Evolutionary conservation across 2,113 vertebrate species (phyloP), one percentile per base, ranked within the genome.

Genomic region (Sialia sialis): DNA sequence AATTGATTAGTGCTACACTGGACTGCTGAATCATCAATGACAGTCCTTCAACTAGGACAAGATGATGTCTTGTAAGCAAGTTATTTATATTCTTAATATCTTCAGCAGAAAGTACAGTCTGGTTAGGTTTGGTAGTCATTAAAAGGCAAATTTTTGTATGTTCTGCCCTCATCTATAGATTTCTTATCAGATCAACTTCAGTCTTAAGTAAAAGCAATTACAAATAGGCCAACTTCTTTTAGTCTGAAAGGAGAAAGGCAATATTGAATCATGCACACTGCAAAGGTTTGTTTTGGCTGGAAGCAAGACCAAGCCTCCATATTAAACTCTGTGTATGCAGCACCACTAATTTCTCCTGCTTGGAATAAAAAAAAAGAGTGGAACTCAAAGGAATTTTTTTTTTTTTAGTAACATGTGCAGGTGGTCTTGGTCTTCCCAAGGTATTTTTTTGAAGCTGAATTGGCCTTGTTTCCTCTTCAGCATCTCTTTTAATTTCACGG

Each of bases 41-140:
- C 70, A 2, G 43, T 84, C 73, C 84, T 97, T 95, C 76, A 79
- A 82, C 63, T 46, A 96, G 87, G 73, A 89, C 89, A 80, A 94
- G 68, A 79, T 59, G 29, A 64, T 91, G 82, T 73, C 81, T 83
- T 83, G 75, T 90, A 72, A 94, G 95, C 78, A 96, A 11, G 44
- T 67, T 67, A 90, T 95, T 94, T 95, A 85, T 92, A 94, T 64
- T 96, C 55, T 93, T 89, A 94, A 39, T 48, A 58, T 29, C 51
- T 43, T 77, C 59, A 78, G 70, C 93, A 96, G 80, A 89, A 97
- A 96, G 38, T 73, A 84, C 83, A 84, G 48, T 34, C 64, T 74
- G 48, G 79, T 83, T 93, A 85, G 38, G 36, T 76, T 93, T 94
- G 55, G 80, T 94, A 93, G 59, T 88, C 93, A 96, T 44, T 54